These are phyloP conservation scores for Platycheirus albimanus DNA, from an alignment of 2,888 invertebrate species.

Conservation along the genomic window DNA sequence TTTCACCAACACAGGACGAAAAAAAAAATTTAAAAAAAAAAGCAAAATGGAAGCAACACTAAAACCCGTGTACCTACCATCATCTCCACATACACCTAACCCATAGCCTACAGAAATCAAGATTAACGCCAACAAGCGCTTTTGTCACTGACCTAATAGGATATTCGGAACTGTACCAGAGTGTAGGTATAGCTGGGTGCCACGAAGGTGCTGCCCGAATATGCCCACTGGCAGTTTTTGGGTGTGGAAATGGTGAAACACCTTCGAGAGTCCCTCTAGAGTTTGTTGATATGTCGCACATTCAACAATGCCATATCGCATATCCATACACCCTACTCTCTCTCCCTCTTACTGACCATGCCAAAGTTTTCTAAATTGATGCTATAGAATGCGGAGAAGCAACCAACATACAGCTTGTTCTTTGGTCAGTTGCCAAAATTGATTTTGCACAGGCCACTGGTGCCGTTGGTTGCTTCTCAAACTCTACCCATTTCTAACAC, in stretches of 20 bases:
- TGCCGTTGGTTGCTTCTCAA: constrained; percentile 20
- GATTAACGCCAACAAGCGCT: constrained; percentile 71
- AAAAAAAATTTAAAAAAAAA: constrained; percentile 11
- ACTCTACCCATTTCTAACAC: constrained; percentile 20
- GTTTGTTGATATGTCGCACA: constrained; percentile 66
- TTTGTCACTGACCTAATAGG: constrained; percentile 70
- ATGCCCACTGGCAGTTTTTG: constrained; percentile 39
- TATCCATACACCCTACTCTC: background rate
- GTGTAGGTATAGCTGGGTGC: constrained; percentile 33
- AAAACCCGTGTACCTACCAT: constrained; percentile 25
- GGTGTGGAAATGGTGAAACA: constrained; percentile 39
- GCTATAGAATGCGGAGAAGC: constrained; percentile 12
- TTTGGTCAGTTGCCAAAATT: constrained; percentile 78
- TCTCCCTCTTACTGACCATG: constrained; percentile 9
- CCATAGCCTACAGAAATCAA: constrained; percentile 66
- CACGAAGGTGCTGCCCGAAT: constrained; percentile 14
- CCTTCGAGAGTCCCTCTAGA: constrained; percentile 28
- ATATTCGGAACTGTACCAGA: constrained; percentile 60
- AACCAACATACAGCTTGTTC: constrained; percentile 63
- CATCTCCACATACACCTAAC: constrained; percentile 12
- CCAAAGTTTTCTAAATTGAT: constrained; percentile 28
- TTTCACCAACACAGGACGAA: constrained; percentile 20
- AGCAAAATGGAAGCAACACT: constrained; percentile 10
- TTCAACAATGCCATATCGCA: constrained; percentile 70
- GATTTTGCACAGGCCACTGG: constrained; percentile 74